phyloP scores from a whole-genome alignment of 2,888 invertebrate genomes.

The Cyrtodaria siliqua region DNA sequence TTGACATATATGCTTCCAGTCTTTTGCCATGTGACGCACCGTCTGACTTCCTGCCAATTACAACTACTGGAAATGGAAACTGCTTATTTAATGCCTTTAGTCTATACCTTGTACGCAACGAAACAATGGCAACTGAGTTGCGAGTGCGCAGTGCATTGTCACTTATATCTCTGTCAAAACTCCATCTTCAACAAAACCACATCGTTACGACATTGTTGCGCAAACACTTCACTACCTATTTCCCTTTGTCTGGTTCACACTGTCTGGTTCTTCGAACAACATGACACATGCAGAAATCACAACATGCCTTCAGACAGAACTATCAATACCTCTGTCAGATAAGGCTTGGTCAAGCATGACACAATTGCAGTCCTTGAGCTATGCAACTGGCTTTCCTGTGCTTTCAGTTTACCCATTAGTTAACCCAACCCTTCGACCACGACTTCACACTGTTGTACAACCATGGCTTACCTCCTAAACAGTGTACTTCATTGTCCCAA shows the following conservation, averaged over 20 bases:
- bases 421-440: no score
- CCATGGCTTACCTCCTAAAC: background rate
- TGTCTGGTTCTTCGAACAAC: background rate
- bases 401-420: slow-evolving; percentile 25
- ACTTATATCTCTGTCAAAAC: slow-evolving; percentile 13
- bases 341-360: slow-evolving; percentile 30
- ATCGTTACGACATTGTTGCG: slow-evolving; percentile 6
- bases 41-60: no score
- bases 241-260: slow-evolving; percentile 6
- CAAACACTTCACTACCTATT: slow-evolving; percentile 17
- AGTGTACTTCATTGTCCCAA: no score
- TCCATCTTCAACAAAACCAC: background rate
- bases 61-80: slow-evolving; percentile 27
- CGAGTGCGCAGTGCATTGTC: slow-evolving; percentile 23
- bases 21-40: no score
- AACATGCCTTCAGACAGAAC: background rate
- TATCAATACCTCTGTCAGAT: slow-evolving; percentile 10
- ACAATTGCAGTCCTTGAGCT: slow-evolving; percentile 21
- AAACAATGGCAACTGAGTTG: slow-evolving; percentile 27
- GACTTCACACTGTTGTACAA: no score
- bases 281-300: background rate
- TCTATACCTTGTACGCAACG: slow-evolving; percentile 20
- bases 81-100: slow-evolving; percentile 40
- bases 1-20: no score
- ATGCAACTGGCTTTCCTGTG: slow-evolving; percentile 16